A percentile compares a stretch with the other conserved stretches of the same genome.
Conservation (phyloP, 2,797 vertebrate genomes). For the Orientallactaga sibirica region DNA sequence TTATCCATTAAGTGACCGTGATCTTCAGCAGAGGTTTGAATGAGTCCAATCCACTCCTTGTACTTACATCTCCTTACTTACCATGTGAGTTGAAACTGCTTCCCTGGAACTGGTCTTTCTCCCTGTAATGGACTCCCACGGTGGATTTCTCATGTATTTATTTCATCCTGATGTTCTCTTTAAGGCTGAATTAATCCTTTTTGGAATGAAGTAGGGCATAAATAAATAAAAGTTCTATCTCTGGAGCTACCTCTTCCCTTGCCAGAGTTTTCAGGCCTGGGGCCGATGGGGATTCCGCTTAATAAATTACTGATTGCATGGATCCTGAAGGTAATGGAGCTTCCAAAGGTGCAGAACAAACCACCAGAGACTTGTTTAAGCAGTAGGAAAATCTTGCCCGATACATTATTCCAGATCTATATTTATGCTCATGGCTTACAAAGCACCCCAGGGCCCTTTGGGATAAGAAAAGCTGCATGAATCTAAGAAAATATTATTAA, state of each 20-base stretch:
- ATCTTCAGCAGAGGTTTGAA: not conserved
- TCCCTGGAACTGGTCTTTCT: not conserved
- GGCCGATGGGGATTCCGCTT: slow-evolving; percentile 17
- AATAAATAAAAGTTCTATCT: slow-evolving; percentile 48
- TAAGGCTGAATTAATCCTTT: slow-evolving; percentile 16
- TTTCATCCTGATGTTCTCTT: not conserved
- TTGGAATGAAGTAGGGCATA: slow-evolving; percentile 42
- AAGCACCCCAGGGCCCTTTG: slow-evolving; percentile 73
- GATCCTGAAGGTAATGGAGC: slow-evolving; percentile 69
- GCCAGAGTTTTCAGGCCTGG: slow-evolving; percentile 23
- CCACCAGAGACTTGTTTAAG: slow-evolving; percentile 65
- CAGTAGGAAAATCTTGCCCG: slow-evolving; percentile 63
- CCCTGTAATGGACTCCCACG: not conserved
- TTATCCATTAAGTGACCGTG: too few relatives aligned
- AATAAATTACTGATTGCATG: slow-evolving; percentile 61
- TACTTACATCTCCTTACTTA: not conserved
- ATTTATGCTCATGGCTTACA: slow-evolving; percentile 73
- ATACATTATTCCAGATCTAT: slow-evolving; percentile 72
- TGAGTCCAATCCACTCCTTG: not conserved
- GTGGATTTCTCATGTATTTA: not conserved
- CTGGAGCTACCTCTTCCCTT: not conserved
- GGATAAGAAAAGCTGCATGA: slow-evolving; percentile 68
- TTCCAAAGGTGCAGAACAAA: slow-evolving; percentile 64
- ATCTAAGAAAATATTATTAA: slow-evolving; percentile 79
- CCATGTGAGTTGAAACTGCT: not conserved